These are phyloP conservation scores for Ictalurus furcatus DNA, from an alignment of 2,113 vertebrate genomes.

Conservation along the genomic window DNA sequence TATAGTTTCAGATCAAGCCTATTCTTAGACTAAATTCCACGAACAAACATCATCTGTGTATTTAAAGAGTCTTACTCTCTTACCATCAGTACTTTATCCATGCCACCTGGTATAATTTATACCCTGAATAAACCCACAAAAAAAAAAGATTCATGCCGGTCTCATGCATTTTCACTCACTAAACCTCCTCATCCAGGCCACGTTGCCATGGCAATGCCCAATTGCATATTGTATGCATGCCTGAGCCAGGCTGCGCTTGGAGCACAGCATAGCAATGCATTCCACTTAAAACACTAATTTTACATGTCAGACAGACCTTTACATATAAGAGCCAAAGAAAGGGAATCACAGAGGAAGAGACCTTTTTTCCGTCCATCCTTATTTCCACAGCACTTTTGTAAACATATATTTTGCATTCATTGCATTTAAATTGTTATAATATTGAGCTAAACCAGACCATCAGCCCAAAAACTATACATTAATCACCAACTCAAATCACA, in stretches of 20 bases:
- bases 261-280: conserved; percentile 65
- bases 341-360: neutral
- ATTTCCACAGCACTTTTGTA: neutral
- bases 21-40: neutral
- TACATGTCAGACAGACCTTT: conserved; percentile 66
- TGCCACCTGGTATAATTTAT: conserved; percentile 62
- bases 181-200: conserved; percentile 71
- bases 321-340: conserved; percentile 27
- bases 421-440: neutral
- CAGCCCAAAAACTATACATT: neutral
- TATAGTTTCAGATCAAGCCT: neutral
- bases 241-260: conserved; percentile 72
- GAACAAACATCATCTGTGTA: neutral
- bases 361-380: neutral
- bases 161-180: conserved; percentile 65
- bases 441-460: neutral
- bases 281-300: conserved; percentile 80
- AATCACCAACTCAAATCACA: neutral
- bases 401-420: neutral
- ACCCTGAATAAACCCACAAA: conserved; percentile 61
- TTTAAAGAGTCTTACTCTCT: neutral
- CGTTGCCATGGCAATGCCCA: conserved; percentile 85
- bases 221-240: conserved; percentile 85
- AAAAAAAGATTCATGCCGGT: conserved; percentile 69
- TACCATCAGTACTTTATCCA: conserved; percentile 49